These are phyloP conservation scores for Cisticola juncidis DNA, from an alignment of 2,113 vertebrate genomes.

Conservation along the genomic window DNA sequence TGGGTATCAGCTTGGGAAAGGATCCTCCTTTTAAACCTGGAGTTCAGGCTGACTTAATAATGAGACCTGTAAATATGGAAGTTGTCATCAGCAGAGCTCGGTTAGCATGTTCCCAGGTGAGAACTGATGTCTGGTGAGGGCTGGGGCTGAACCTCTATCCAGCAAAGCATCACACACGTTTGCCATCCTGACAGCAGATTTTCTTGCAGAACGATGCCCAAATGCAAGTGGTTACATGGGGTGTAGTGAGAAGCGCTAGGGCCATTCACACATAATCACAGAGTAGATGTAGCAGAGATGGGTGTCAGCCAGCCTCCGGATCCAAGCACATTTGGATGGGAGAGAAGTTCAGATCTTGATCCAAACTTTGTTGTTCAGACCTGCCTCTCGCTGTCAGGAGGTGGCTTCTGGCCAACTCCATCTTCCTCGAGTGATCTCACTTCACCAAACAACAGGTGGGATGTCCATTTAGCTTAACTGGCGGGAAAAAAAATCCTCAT, in stretches of 20 bases:
- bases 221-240: constrained; percentile 35
- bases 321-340: constrained; percentile 9
- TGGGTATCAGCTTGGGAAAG: background rate
- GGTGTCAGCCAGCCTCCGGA: constrained; percentile 34
- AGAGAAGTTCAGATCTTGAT: constrained; percentile 47
- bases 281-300: constrained; percentile 24
- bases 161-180: background rate
- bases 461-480: constrained; percentile 9
- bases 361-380: constrained; percentile 50
- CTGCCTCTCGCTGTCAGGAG: background rate
- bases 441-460: constrained; percentile 23
- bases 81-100: background rate
- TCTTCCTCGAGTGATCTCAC: constrained; percentile 34
- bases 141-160: background rate
- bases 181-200: constrained; percentile 45
- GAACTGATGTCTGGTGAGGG: background rate
- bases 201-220: constrained; percentile 18
- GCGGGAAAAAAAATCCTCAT: background rate
- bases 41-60: background rate
- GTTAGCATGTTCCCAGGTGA: constrained; percentile 7
- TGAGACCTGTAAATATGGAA: constrained; percentile 19
- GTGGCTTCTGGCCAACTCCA: constrained; percentile 34
- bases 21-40: background rate
- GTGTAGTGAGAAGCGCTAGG: constrained; percentile 7
- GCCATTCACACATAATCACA: constrained; percentile 50